phyloP scores from a whole-genome alignment of 2,797 vertebrate genomes.

The Acanthopagrus latus region DNA sequence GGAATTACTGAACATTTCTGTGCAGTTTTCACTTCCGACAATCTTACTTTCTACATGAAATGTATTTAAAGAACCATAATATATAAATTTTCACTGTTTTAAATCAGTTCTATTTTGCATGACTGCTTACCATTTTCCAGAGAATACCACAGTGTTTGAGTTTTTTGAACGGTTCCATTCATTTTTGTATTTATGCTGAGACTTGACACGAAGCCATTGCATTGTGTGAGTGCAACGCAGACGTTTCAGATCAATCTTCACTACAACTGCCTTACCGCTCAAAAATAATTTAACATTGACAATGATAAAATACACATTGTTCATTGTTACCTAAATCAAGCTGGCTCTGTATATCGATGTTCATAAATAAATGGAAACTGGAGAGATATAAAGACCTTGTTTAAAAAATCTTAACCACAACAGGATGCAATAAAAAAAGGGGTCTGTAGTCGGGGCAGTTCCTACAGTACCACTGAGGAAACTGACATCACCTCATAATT shows the following conservation, averaged over 20 bases:
- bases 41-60: not conserved
- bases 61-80: not conserved
- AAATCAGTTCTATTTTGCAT: not conserved
- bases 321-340: not conserved
- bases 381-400: not conserved
- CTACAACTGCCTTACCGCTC: not conserved
- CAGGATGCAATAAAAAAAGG: not conserved
- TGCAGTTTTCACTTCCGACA: not conserved
- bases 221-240: not conserved
- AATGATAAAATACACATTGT: not conserved
- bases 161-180: not conserved
- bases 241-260: constrained; percentile 8
- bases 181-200: not conserved
- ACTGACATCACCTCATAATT: not conserved
- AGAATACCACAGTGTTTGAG: not conserved
- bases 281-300: not conserved
- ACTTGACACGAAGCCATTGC: not conserved
- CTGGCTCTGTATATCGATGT: not conserved
- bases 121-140: not conserved
- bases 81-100: not conserved
- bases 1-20: constrained; percentile 1
- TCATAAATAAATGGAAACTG: not conserved
- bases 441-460: not conserved
- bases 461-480: too few relatives aligned
- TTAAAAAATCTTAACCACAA: not conserved